Conservation (phyloP, 2,888 invertebrate species). For the Elegia similella region DNA sequence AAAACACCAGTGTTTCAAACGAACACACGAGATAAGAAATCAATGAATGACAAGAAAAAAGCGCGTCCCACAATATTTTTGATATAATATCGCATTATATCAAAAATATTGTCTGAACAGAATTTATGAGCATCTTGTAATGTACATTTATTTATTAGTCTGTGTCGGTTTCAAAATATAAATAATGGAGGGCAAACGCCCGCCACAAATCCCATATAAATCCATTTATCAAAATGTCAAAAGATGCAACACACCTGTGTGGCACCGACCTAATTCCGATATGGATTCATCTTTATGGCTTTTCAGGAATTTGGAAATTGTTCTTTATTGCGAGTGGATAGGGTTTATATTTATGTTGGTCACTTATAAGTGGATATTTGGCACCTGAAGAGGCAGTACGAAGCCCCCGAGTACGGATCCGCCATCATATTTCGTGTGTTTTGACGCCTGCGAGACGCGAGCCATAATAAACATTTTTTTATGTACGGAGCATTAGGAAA, state of each 20-base stretch:
- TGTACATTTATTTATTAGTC: conserved; percentile 39
- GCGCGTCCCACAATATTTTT: neutral
- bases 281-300: conserved; percentile 29
- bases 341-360: conserved; percentile 27
- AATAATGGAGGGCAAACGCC: conserved; percentile 37
- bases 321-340: conserved; percentile 21
- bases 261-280: conserved; percentile 47
- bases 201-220: conserved; percentile 41
- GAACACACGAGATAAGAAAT: neutral
- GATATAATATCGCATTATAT: too few species aligned
- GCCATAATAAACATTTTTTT: conserved; percentile 28
- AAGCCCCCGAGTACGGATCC: conserved; percentile 45
- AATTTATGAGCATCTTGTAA: conserved; percentile 17
- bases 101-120: neutral
- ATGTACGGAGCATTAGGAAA: conserved; percentile 32
- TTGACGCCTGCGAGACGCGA: conserved; percentile 37
- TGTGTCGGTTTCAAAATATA: conserved; percentile 39
- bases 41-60: neutral
- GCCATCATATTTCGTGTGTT: conserved; percentile 55
- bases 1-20: too few species aligned
- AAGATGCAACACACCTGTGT: conserved; percentile 53
- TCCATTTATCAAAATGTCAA: conserved; percentile 55
- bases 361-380: conserved; percentile 28
- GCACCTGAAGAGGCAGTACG: conserved; percentile 30
- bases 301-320: conserved; percentile 22